A percentile compares a stretch with the other conserved stretches of the same genome.
Evolutionary conservation across 2,888 invertebrate genomes (phyloP).

Genomic region (Melipona bicolor): DNA sequence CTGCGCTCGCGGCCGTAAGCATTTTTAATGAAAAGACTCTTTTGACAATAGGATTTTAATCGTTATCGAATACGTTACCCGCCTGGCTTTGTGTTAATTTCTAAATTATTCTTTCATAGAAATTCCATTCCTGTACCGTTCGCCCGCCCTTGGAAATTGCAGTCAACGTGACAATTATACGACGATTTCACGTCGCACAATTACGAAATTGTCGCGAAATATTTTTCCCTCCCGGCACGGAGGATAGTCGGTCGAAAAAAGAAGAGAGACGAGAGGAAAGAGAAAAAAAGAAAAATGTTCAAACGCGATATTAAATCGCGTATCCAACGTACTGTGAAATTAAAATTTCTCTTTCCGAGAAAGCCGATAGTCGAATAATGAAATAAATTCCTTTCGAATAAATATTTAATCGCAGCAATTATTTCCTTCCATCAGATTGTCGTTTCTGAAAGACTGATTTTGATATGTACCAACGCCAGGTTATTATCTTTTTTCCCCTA

Average conservation of each 20-base stretch:
- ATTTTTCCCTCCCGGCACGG: neutral
- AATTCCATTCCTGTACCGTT: neutral
- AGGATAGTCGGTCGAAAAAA: neutral
- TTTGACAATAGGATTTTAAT: slow-evolving; percentile 52
- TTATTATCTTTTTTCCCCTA: too few species aligned
- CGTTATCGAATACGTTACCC: slow-evolving; percentile 37
- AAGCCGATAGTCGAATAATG: neutral
- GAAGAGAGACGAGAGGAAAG: too few species aligned
- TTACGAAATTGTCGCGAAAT: slow-evolving; percentile 25
- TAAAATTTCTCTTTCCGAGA: neutral
- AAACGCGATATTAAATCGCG: slow-evolving; percentile 10
- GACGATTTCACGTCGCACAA: slow-evolving; percentile 21
- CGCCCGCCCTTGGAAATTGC: slow-evolving; percentile 14
- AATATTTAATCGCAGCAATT: neutral
- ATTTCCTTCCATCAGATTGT: neutral
- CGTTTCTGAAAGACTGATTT: too few species aligned
- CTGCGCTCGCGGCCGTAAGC: neutral
- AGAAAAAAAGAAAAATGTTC: slow-evolving; percentile 1
- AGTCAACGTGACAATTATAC: slow-evolving; percentile 23
- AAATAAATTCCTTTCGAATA: neutral
- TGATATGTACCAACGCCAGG: too few species aligned
- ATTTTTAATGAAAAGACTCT: slow-evolving; percentile 50
- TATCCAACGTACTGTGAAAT: neutral
- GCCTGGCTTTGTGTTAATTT: slow-evolving; percentile 36
- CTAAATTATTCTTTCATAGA: slow-evolving; percentile 37